A percentile compares a stretch with the other conserved stretches of the same genome.
phyloP scores from a whole-genome alignment of 2,888 invertebrate genomes.

The Bombyx huttoni region DNA sequence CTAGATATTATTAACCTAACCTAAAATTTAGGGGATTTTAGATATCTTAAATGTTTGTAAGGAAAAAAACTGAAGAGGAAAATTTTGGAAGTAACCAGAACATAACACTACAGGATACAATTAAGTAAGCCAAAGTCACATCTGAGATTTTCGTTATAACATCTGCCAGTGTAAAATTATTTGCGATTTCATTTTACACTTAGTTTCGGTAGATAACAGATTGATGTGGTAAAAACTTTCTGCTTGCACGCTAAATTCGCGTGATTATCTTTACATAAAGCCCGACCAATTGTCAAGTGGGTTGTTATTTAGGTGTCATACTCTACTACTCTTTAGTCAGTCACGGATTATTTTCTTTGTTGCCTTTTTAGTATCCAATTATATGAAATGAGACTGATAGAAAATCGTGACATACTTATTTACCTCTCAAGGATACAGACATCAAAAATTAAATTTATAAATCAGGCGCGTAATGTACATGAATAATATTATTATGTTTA shows the following conservation, averaged over 20 bases:
- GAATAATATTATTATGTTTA: too few relatives aligned
- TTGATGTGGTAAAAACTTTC: neutral
- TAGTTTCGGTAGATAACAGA: neutral
- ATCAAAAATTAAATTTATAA: too few relatives aligned
- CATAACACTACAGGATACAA: neutral
- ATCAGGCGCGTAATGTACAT: too few relatives aligned
- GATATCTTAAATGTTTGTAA: too few relatives aligned
- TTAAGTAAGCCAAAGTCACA: neutral
- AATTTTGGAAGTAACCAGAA: neutral
- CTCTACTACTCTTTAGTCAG: neutral
- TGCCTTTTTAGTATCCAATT: slow-evolving; percentile 7
- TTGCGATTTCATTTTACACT: neutral
- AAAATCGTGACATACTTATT: slow-evolving; percentile 2
- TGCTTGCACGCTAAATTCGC: neutral
- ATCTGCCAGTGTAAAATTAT: neutral
- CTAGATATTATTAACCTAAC: too few relatives aligned
- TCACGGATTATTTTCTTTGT: slow-evolving; percentile 9
- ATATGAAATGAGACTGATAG: slow-evolving; percentile 4
- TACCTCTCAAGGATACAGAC: neutral
- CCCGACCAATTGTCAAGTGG: slow-evolving; percentile 2
- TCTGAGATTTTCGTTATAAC: neutral
- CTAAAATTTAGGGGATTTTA: too few relatives aligned
- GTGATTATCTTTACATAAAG: neutral
- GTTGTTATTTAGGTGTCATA: neutral
- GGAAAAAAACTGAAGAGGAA: too few relatives aligned